These are phyloP conservation scores for Neodiprion lecontei DNA, from an alignment of 1,140 invertebrate genomes.

Conservation along the genomic window DNA sequence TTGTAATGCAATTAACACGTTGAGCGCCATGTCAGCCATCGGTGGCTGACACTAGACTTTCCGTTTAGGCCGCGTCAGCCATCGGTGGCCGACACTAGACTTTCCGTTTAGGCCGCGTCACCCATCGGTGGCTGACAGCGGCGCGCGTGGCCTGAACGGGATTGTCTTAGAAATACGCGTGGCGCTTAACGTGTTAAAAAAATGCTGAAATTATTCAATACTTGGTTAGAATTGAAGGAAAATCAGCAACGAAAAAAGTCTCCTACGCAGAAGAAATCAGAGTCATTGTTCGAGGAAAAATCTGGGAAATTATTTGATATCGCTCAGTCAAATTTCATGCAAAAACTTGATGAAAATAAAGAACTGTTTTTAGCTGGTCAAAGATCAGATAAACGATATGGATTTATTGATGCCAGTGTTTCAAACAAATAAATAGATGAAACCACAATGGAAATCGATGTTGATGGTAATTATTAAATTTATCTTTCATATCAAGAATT, in stretches of 20 bases:
- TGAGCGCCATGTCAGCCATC: too few species aligned
- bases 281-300: constrained; percentile 12
- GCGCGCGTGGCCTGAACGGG: too few species aligned
- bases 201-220: background rate
- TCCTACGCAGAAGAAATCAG: constrained; percentile 12
- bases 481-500: too few species aligned
- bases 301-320: constrained; percentile 17
- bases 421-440: background rate
- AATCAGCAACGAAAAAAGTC: background rate
- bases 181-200: constrained; percentile 6
- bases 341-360: constrained; percentile 1
- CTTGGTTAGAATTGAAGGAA: constrained; percentile 3
- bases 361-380: constrained; percentile 10
- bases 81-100: too few species aligned
- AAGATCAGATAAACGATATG: constrained; percentile 14
- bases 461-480: background rate
- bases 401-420: constrained; percentile 7
- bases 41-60: too few species aligned
- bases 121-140: too few species aligned
- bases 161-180: too few species aligned
- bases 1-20: too few species aligned
- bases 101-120: too few species aligned
- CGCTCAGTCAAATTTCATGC: constrained; percentile 6
- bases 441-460: constrained; percentile 7
- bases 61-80: too few species aligned